Conservation (phyloP, 2,888 invertebrate species). For the Tetramorium bicarinatum region DNA sequence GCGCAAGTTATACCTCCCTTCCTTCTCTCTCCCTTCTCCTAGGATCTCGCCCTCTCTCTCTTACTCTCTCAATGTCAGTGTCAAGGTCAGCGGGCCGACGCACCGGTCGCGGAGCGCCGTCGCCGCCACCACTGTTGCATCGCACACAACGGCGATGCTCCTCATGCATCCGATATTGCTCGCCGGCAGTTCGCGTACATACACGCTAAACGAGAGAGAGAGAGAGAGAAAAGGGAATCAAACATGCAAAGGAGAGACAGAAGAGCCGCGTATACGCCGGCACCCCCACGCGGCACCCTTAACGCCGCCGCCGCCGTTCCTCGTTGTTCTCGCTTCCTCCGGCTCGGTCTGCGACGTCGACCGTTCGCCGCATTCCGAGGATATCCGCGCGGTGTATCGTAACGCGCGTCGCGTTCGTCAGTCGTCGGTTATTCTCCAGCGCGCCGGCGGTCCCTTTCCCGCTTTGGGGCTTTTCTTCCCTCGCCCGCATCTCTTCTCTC, state of each 20-base stretch:
- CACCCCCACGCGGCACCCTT: conserved; percentile 13
- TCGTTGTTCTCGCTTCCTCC: neutral
- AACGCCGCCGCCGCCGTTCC: conserved; percentile 10
- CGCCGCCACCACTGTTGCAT: conserved; percentile 46
- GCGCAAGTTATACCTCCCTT: conserved; percentile 41
- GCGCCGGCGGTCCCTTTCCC: conserved; percentile 34
- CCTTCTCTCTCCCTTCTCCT: neutral
- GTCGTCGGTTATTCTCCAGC: conserved; percentile 53
- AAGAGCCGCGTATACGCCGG: neutral
- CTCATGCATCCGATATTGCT: conserved; percentile 68
- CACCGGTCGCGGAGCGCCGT: conserved; percentile 79
- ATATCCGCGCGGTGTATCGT: conserved; percentile 70
- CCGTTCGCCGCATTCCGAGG: conserved; percentile 67
- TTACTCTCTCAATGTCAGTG: conserved; percentile 84
- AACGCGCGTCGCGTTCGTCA: conserved; percentile 72
- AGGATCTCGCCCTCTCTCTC: conserved; percentile 56
- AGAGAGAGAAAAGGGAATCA: neutral
- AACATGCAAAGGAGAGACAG: neutral
- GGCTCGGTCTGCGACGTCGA: conserved; percentile 11
- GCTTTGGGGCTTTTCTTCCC: neutral
- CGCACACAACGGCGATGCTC: conserved; percentile 12
- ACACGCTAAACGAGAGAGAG: conserved; percentile 54
- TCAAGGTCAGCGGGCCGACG: conserved; percentile 86
- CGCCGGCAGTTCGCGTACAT: conserved; percentile 63
- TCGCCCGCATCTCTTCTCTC: neutral